Evolutionary conservation across 2,888 invertebrate species (phyloP), one percentile per base, ranked within the genome.

Genomic region (Andrena flavipes): DNA sequence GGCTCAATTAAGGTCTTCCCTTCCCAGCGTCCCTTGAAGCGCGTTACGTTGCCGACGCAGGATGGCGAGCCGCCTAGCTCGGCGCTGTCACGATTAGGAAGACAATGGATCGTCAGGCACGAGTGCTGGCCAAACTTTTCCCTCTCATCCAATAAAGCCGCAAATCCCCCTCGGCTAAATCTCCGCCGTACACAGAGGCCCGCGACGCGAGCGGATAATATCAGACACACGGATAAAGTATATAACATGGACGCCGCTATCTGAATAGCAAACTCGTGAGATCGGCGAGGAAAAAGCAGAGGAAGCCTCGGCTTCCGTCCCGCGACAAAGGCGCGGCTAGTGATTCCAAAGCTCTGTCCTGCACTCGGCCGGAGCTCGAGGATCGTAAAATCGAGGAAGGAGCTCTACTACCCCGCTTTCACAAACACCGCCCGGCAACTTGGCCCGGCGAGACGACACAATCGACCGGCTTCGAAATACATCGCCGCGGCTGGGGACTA

Each of bases 111-210:
- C 49, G 70, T 67, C 56, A 35, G 49, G 65, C 69, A 70, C 51
- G 63, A 74, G 69, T 56, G 70, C 54, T 75, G 69, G 54, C 33
- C 69, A 76, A 83, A 74, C 67, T 76, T 82, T 67, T 49, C 42
- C 30, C 51, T 62, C 70, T 76, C 70, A 70, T 74, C 82, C 69
- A 42, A 81, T 83, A 82, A 71, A 82, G 29, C 76, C 59, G 35
- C 62, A 33, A 62, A 71, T 70, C 67, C 70, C 74, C 6, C 63
- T 74, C 73, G 76, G 68, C 69, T 73, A 74, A 67, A 74, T 73
- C 76, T 77, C 62, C 30, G 42, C 29, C 67, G 63, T 35, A 51
- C 62, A 62, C 7, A 49, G 76, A 74, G 56, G 67, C 73, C 70
- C 23, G 60, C 76, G 81, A 71, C 65, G 56, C 26, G 63, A 60